phyloP scores from a whole-genome alignment of 2,888 invertebrate genomes.

The Amphipyra tragopoginis region DNA sequence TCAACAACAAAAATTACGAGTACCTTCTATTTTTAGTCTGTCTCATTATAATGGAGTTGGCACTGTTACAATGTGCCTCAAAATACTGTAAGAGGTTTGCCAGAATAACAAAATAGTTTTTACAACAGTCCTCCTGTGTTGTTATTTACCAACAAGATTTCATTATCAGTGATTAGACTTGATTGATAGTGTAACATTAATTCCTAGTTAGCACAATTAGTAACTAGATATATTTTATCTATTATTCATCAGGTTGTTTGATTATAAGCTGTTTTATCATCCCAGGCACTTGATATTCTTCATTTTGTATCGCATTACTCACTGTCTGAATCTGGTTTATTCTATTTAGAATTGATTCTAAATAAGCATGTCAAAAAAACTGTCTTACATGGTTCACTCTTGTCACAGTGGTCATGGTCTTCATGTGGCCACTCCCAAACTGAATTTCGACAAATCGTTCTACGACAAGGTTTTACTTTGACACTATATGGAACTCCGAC shows the following conservation, averaged over 20 bases:
- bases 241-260: not conserved
- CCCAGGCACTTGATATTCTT: not conserved
- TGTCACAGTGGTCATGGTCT: too few relatives aligned
- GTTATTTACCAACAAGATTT: constrained; percentile 55
- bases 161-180: constrained; percentile 31
- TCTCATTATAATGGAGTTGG: constrained; percentile 70
- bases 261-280: constrained; percentile 4
- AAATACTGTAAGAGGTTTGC: constrained; percentile 47
- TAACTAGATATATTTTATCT: constrained; percentile 12
- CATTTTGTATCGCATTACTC: not conserved
- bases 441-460: too few relatives aligned
- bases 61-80: constrained; percentile 59
- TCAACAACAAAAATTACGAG: constrained; percentile 55
- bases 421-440: too few relatives aligned
- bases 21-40: constrained; percentile 66
- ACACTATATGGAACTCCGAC: too few relatives aligned
- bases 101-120: constrained; percentile 48
- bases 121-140: constrained; percentile 22
- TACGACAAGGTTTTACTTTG: too few relatives aligned
- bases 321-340: too few relatives aligned
- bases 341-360: too few relatives aligned
- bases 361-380: too few relatives aligned
- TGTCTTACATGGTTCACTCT: too few relatives aligned
- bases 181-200: constrained; percentile 14
- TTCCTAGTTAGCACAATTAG: constrained; percentile 3